Evolutionary conservation across 2,888 invertebrate species (phyloP).

Genomic region (Apeira syringaria): DNA sequence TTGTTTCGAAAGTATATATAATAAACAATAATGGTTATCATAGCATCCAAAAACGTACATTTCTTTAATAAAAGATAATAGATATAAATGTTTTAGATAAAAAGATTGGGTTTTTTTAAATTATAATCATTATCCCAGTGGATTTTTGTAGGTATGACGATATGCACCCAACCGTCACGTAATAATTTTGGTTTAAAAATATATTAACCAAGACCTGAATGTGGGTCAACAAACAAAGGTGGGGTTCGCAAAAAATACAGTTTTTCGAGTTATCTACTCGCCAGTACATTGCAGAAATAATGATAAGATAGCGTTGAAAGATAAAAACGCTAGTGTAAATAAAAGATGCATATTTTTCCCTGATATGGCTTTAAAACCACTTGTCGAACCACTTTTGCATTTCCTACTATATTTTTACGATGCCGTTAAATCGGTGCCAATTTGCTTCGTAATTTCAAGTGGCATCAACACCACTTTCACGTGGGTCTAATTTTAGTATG

Average conservation of each 20-base stretch:
- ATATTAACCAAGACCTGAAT: conserved; percentile 55
- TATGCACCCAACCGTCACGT: neutral
- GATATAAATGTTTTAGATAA: too few species aligned
- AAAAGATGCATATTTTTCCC: conserved; percentile 73
- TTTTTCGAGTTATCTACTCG: conserved; percentile 63
- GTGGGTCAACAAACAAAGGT: conserved; percentile 78
- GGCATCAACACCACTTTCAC: neutral
- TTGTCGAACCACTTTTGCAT: conserved; percentile 48
- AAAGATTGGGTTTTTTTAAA: too few species aligned
- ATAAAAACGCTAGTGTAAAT: conserved; percentile 72
- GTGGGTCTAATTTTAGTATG: neutral
- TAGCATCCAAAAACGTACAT: too few species aligned
- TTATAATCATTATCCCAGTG: too few species aligned
- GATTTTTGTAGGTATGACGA: too few species aligned
- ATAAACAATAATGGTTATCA: too few species aligned
- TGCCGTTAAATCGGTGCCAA: conserved; percentile 7
- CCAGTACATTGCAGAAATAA: conserved; percentile 71
- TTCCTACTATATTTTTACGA: conserved; percentile 28
- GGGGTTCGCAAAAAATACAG: conserved; percentile 71
- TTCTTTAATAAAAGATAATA: too few species aligned
- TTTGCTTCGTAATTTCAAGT: conserved; percentile 2
- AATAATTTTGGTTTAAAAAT: conserved; percentile 44
- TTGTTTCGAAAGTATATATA: too few species aligned
- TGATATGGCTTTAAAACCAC: conserved; percentile 50
- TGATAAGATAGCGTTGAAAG: conserved; percentile 70